These are phyloP conservation scores for Tursiops truncatus DNA, from an alignment of 2,113 vertebrate species.

Conservation along the genomic window DNA sequence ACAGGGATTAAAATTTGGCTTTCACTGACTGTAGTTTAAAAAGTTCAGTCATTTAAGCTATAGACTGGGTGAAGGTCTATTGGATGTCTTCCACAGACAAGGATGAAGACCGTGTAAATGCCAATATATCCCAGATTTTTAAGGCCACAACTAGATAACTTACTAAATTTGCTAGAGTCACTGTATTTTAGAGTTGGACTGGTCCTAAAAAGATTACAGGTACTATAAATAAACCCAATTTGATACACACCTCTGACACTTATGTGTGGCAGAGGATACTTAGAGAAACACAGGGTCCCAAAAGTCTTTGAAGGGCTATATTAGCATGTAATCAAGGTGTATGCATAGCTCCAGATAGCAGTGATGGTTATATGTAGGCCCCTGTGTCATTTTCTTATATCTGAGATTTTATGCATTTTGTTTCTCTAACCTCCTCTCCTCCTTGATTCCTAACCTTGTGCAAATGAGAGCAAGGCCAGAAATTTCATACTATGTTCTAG, in stretches of 20 bases:
- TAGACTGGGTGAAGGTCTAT: neutral
- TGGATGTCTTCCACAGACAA: neutral
- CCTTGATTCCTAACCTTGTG: neutral
- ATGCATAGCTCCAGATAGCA: neutral
- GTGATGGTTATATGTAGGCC: neutral
- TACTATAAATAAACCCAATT: neutral
- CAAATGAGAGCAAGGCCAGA: neutral
- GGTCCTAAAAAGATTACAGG: neutral
- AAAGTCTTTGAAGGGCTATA: neutral
- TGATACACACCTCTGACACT: neutral
- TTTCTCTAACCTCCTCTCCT: neutral
- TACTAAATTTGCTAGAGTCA: neutral
- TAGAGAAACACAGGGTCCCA: neutral
- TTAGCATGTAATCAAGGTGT: neutral
- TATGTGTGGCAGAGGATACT: neutral
- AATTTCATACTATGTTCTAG: neutral
- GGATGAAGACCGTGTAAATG: neutral
- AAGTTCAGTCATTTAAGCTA: neutral
- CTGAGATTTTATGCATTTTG: neutral
- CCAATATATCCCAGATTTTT: neutral
- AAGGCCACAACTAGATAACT: neutral
- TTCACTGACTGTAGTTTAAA: conserved; percentile 4
- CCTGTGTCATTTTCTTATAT: neutral
- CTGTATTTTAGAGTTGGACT: neutral
- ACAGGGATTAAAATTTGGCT: neutral